A percentile compares a stretch with the other conserved stretches of the same genome.
These are phyloP conservation scores for Lateolabrax maculatus DNA, from an alignment of 2,797 vertebrate genomes.

Conservation along the genomic window DNA sequence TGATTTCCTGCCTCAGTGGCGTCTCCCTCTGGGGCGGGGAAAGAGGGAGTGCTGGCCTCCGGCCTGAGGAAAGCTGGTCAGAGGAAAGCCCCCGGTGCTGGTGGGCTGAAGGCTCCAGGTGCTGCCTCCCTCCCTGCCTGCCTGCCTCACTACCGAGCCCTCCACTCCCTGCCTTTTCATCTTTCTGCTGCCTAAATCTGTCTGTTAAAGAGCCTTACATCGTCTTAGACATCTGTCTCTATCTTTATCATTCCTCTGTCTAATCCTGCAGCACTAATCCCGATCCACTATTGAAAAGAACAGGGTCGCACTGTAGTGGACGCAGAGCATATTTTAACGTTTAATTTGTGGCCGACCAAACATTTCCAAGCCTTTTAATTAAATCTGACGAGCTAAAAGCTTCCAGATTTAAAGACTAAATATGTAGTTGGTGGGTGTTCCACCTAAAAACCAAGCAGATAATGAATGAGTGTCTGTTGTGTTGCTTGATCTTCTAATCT, in stretches of 20 bases:
- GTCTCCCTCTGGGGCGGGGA: constrained; percentile 58
- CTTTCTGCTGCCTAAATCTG: constrained; percentile 35
- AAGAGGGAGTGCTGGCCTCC: constrained; percentile 54
- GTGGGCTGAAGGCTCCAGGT: constrained; percentile 77
- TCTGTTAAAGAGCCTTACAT: constrained; percentile 42
- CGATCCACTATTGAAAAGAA: constrained; percentile 12
- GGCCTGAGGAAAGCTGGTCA: constrained; percentile 64
- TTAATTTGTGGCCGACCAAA: neutral
- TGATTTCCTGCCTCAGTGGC: constrained; percentile 43
- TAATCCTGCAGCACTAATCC: constrained; percentile 48
- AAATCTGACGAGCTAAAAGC: neutral
- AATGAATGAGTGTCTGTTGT: neutral
- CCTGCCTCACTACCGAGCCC: neutral
- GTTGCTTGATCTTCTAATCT: constrained; percentile 13
- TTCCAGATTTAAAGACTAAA: constrained; percentile 1
- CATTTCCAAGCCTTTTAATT: constrained; percentile 6
- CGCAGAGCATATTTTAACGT: constrained; percentile 11
- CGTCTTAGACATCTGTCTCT: constrained; percentile 49
- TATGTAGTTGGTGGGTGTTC: neutral
- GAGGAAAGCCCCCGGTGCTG: constrained; percentile 65
- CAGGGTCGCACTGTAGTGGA: neutral
- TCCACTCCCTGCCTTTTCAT: constrained; percentile 13
- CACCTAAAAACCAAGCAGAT: neutral
- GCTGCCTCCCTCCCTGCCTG: constrained; percentile 40
- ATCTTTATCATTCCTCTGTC: constrained; percentile 46